phyloP scores from a whole-genome alignment of 2,113 vertebrate genomes.

The Beaufortia kweichowensis region DNA sequence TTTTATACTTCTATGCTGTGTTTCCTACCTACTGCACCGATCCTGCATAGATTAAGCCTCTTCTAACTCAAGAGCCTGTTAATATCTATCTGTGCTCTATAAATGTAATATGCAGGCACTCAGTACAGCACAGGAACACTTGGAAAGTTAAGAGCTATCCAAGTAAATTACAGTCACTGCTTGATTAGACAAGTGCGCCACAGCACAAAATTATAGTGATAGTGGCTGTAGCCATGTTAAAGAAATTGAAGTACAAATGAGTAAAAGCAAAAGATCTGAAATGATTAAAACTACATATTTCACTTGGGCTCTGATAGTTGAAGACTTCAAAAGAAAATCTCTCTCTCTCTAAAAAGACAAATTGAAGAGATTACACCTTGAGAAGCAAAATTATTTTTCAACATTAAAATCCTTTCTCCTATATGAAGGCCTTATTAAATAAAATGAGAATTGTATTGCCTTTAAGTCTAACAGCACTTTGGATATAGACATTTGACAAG shows the following conservation, averaged over 20 bases:
- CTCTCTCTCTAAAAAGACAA: neutral
- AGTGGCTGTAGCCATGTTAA: slow-evolving; percentile 13
- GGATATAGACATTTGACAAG: no score
- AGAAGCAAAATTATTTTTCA: neutral
- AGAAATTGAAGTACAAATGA: slow-evolving; percentile 1
- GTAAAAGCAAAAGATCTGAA: slow-evolving; percentile 12
- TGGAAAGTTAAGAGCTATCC: slow-evolving; percentile 33
- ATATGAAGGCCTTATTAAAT: no score
- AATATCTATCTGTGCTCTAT: slow-evolving; percentile 10
- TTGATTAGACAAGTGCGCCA: slow-evolving; percentile 36
- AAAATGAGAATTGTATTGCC: no score
- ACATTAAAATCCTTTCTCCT: neutral
- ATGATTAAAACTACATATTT: slow-evolving; percentile 13
- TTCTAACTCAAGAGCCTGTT: neutral
- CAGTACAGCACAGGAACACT: slow-evolving; percentile 16
- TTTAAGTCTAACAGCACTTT: neutral
- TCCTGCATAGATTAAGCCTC: neutral
- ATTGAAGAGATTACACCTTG: neutral
- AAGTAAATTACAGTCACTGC: slow-evolving; percentile 32
- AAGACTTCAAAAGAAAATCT: neutral
- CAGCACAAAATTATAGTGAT: slow-evolving; percentile 15
- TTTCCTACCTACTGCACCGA: no score
- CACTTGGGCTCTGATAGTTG: neutral
- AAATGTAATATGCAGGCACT: slow-evolving; percentile 27
- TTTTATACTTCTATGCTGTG: no score